Base-by-base conservation (phyloP, 2,113 vertebrate species). In the Hystrix cristata region DNA sequence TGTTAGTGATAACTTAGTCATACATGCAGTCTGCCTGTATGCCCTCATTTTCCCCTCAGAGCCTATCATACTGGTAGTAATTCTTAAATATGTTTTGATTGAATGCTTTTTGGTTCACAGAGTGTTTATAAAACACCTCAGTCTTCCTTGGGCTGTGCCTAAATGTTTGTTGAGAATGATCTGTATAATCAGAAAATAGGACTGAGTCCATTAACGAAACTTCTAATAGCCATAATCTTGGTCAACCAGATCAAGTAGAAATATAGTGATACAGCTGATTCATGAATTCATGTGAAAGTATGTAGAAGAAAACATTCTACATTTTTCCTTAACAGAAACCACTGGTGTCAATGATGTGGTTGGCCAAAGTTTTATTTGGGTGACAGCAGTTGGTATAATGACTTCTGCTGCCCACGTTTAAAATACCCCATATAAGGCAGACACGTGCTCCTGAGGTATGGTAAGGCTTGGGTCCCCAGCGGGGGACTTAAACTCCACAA, bases 251-350 rank as follows among this genome's bases (percentile, higher is more conserved):
- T 67, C 81, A 38, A 72, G 7, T 5, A 59, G 51, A 96, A 27
- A 79, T 3, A 89, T 19, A 90, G 21, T 4, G 10, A 59, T 16
- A 27, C 18, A 94, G 67, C 85, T 78, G 38, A 76, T 62, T 90
- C 57, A 43, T 57, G 64, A 96, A 92, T 93, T 86, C 19, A 65
- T 87, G 46, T 19, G 91, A 90, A 64, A 90, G 69, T 90, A 34
- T 84, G 96, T 87, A 53, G 13, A 94, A 81, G 80, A 95, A 94
- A 94, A 92, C 69, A 96, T 94, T 90, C 90, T 3, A 93, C 31
- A 87, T 88, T 96, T 90, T 62, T 14, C 25, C 78, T 96, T 96
- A 96, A 93, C 60, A 97, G 90, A 95, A 97, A 97, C 79, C 97
- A 95, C 91, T 4, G 2, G 53, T 97, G 85, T 97, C 94, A 95